Conservation (phyloP, 2,113 vertebrate species). For the pig (Sus scrofa) region DNA sequence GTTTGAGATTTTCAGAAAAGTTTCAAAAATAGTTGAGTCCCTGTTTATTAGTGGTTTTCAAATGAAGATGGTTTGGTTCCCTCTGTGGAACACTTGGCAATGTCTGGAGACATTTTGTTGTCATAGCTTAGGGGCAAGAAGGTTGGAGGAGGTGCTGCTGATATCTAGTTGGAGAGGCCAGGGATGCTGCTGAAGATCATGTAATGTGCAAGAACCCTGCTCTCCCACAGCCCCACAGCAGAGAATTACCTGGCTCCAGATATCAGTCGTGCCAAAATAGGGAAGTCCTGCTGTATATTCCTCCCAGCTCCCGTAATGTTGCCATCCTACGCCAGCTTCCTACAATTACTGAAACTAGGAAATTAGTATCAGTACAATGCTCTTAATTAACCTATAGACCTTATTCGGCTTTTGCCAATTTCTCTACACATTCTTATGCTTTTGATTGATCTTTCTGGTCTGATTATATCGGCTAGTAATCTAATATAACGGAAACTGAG, state of each 20-base stretch:
- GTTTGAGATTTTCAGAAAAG: constrained; percentile 15
- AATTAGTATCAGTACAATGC: neutral
- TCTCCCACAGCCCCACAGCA: neutral
- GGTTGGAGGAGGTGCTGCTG: neutral
- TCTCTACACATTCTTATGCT: neutral
- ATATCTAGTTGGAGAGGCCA: neutral
- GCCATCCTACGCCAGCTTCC: neutral
- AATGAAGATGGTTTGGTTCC: neutral
- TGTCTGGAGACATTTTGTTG: constrained; percentile 10
- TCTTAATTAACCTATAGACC: neutral
- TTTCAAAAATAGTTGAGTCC: constrained; percentile 9
- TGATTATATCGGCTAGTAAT: neutral
- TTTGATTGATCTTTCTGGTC: neutral
- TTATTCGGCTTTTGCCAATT: no score
- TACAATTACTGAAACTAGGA: neutral
- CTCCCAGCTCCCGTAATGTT: neutral
- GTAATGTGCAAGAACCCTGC: no score
- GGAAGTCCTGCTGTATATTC: neutral
- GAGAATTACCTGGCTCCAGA: neutral
- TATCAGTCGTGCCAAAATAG: neutral
- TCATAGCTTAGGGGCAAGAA: neutral
- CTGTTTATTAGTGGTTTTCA: neutral
- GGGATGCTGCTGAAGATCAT: neutral
- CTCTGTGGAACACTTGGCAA: neutral
- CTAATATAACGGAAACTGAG: neutral